Evolutionary conservation across 2,888 invertebrate genomes (phyloP).

Genomic region (Heliconius hortense): DNA sequence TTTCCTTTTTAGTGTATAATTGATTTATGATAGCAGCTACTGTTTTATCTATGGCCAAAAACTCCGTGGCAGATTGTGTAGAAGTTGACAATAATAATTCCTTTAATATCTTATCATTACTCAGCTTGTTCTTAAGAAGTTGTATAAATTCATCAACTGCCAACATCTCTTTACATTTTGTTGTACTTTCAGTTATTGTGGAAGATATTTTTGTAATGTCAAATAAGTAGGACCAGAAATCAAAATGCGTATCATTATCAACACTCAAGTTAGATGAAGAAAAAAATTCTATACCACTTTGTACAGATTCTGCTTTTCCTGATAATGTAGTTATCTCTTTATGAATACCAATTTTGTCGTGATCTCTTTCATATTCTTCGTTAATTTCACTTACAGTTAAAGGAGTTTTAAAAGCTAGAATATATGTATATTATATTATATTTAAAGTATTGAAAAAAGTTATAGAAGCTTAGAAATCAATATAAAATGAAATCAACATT

Average conservation of each 20-base stretch:
- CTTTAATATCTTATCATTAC: constrained; percentile 63
- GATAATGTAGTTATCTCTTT: background rate
- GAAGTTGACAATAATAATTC: constrained; percentile 57
- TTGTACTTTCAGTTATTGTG: constrained; percentile 47
- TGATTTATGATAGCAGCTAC: constrained; percentile 65
- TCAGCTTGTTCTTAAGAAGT: constrained; percentile 66
- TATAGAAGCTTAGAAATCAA: no score
- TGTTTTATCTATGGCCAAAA: constrained; percentile 57
- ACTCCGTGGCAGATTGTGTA: constrained; percentile 50
- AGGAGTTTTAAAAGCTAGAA: constrained; percentile 6
- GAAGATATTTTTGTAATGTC: constrained; percentile 51
- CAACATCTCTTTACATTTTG: constrained; percentile 59
- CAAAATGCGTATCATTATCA: constrained; percentile 52
- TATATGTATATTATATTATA: background rate
- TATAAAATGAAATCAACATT: no score
- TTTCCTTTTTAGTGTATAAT: constrained; percentile 64
- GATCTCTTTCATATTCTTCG: background rate
- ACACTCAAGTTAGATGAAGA: constrained; percentile 42
- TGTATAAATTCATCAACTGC: constrained; percentile 68
- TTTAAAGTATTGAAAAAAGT: background rate
- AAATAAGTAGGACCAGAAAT: constrained; percentile 63
- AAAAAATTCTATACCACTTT: background rate
- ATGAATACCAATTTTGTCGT: background rate
- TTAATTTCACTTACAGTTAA: background rate
- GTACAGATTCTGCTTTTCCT: background rate